These are phyloP conservation scores for Bombus breviceps DNA, from an alignment of 1,140 invertebrate genomes.

Conservation along the genomic window DNA sequence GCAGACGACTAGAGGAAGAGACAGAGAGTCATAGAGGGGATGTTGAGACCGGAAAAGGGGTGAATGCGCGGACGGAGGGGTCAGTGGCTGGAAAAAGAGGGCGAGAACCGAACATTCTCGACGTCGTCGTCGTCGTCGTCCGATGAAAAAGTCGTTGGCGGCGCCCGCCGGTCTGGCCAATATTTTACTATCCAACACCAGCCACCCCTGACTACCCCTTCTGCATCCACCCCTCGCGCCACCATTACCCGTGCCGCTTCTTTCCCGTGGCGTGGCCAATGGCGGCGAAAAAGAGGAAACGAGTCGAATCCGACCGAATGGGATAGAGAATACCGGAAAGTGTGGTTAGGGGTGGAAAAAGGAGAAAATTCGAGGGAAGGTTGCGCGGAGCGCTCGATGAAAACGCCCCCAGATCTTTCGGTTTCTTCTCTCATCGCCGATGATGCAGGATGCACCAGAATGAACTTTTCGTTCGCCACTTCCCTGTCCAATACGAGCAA, in stretches of 20 bases:
- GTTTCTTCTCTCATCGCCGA: conserved; percentile 12
- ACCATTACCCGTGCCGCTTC: conserved; percentile 59
- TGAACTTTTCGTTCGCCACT: conserved; percentile 15
- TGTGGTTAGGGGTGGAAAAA: neutral
- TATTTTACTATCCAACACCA: conserved; percentile 70
- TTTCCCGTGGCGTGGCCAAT: conserved; percentile 34
- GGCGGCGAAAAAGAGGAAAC: conserved; percentile 26
- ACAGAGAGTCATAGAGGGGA: neutral
- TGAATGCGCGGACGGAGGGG: neutral
- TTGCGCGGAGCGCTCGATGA: conserved; percentile 50
- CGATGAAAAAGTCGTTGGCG: conserved; percentile 67
- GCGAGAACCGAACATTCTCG: conserved; percentile 38
- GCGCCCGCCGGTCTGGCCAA: conserved; percentile 74
- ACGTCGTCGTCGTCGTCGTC: conserved; percentile 51
- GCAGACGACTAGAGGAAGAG: neutral
- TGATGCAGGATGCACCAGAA: conserved; percentile 9
- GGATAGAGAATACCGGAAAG: neutral
- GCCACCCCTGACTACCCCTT: conserved; percentile 3
- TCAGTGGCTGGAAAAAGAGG: conserved; percentile 8
- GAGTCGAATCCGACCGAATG: conserved; percentile 1
- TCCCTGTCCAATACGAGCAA: neutral
- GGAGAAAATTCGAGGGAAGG: conserved; percentile 25
- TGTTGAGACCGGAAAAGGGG: neutral
- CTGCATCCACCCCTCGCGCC: neutral
- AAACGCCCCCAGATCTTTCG: conserved; percentile 55